A percentile compares a stretch with the other conserved stretches of the same genome.
These are phyloP conservation scores for Psettodes erumei DNA, from an alignment of 2,113 vertebrate species.

Conservation along the genomic window DNA sequence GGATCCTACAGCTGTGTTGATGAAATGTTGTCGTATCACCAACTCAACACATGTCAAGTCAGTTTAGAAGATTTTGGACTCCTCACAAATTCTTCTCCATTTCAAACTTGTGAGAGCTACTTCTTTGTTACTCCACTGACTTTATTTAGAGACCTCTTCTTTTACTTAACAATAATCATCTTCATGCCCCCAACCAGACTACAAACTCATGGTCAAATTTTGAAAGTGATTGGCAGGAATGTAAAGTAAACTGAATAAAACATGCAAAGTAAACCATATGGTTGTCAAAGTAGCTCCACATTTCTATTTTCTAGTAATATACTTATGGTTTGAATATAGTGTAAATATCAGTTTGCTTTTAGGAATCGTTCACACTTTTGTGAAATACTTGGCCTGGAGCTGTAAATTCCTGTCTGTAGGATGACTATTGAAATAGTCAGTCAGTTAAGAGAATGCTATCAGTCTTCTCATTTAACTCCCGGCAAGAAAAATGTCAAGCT, in stretches of 20 bases:
- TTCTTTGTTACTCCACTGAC: neutral
- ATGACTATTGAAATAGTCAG: too few species aligned
- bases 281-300: neutral
- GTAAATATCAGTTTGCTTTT: neutral
- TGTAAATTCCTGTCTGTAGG: too few species aligned
- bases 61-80: neutral
- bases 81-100: neutral
- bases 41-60: neutral
- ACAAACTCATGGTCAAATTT: neutral
- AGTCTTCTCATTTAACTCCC: too few species aligned
- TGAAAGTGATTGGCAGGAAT: neutral
- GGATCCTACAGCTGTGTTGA: neutral
- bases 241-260: neutral
- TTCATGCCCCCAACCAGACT: neutral
- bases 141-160: neutral
- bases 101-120: neutral
- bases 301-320: neutral
- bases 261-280: neutral
- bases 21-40: neutral
- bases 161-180: conserved; percentile 1
- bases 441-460: neutral
- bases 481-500: neutral
- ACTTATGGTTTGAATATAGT: neutral
- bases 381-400: neutral
- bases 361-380: neutral